phyloP scores from a whole-genome alignment of 2,888 invertebrate genomes.

The Cryptophagus acutangulus region DNA sequence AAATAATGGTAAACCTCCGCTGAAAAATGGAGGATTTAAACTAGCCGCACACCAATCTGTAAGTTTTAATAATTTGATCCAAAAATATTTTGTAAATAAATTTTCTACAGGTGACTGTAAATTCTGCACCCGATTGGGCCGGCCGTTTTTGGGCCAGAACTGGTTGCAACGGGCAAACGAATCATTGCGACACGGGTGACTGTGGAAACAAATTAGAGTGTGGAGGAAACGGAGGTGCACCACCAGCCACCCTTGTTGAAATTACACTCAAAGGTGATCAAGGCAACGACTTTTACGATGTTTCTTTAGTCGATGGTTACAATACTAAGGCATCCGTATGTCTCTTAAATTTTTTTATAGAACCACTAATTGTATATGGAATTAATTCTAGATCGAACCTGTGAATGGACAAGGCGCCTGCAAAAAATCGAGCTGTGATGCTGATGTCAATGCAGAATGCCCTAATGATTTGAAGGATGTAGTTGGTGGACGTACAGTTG shows the following conservation, averaged over 20 bases:
- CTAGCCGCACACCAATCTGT: constrained; percentile 30
- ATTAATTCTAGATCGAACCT: constrained; percentile 36
- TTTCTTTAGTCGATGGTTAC: constrained; percentile 52
- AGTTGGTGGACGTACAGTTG: constrained; percentile 36
- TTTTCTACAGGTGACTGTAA: constrained; percentile 20
- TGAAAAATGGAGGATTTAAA: constrained; percentile 32
- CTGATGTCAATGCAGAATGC: constrained; percentile 42
- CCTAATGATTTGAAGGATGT: constrained; percentile 39
- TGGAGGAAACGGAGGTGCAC: constrained; percentile 46
- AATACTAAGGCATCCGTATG: constrained; percentile 42
- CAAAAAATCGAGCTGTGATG: constrained; percentile 36
- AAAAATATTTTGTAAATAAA: too few relatives aligned
- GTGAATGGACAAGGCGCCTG: constrained; percentile 42
- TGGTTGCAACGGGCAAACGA: constrained; percentile 39
- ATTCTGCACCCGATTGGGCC: constrained; percentile 40
- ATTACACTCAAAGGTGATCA: constrained; percentile 42
- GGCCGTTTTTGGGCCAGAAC: constrained; percentile 49
- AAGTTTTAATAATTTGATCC: too few relatives aligned
- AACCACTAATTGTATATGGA: constrained; percentile 6
- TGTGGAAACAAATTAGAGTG: constrained; percentile 47
- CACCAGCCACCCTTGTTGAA: constrained; percentile 47
- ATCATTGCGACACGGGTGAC: constrained; percentile 45
- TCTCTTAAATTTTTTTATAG: constrained; percentile 8
- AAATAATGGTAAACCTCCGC: constrained; percentile 30
- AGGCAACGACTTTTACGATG: constrained; percentile 50